Evolutionary conservation across 2,797 vertebrate genomes (phyloP), one percentile per base, ranked within the genome.

Genomic region (Fistularia tabacaria): DNA sequence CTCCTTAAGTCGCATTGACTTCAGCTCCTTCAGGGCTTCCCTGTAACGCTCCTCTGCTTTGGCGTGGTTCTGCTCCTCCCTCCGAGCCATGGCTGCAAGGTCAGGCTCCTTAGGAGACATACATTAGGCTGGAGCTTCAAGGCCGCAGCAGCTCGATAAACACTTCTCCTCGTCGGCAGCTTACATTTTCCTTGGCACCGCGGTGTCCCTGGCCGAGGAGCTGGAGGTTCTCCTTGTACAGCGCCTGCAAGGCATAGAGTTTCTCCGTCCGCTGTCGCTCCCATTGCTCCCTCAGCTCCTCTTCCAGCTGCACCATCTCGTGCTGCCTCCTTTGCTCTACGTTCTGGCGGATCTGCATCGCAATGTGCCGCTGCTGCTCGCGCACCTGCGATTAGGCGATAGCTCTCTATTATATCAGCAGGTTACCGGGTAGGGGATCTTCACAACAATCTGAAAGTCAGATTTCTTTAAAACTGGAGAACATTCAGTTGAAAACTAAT

Each of bases 181-280:
- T 91, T 79, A 98, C 97, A 0, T 96, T 92, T 85, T 95, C 91
- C 67, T 92, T 94, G 36, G 95, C 96, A 50, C 81, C 89, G 44
- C 90, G 87, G 69, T 98, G 94, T 15, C 92, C 92, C 36, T 93
- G 92, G 7, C 95, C 97, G 1, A 98, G 69, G 0, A 83, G 86
- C 46, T 73, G 85, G 14, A 96, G 86, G 73, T 85, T 94, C 51
- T 93, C 90, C 6, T 93, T 76, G 66, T 95, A 95, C 0, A 94
- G 57, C 2, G 75, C 80, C 81, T 96, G 91, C 64, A 98, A 77
- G 0, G 70, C 76, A 57, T 86, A 69, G 38, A 94, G 85, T 78
- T 91, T 94, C 50, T 94, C 83, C 38, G 57, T 81, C 73, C 94
- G 93, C 44, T 91, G 85, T 62, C 70, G 79, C 69, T 91, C 89